phyloP scores from a whole-genome alignment of 2,797 vertebrate genomes.

The Thunnus albacares region DNA sequence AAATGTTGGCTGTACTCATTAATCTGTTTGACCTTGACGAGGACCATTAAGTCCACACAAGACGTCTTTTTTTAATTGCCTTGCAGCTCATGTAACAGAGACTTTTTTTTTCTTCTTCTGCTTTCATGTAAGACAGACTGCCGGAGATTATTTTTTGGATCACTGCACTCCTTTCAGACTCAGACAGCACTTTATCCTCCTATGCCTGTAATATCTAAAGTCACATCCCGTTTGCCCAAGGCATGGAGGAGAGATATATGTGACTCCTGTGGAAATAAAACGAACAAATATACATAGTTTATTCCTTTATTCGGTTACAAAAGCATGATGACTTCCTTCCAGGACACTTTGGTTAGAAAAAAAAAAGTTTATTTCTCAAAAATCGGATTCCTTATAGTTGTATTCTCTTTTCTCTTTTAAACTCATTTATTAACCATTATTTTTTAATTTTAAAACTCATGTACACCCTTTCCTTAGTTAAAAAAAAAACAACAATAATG shows the following conservation, averaged over 20 bases:
- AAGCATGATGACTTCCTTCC: constrained; percentile 85
- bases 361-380: constrained; percentile 74
- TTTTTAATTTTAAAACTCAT: constrained; percentile 65
- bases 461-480: constrained; percentile 66
- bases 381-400: constrained; percentile 63
- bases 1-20: constrained; percentile 15
- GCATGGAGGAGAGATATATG: neutral
- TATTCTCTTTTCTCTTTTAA: constrained; percentile 52
- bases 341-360: constrained; percentile 87
- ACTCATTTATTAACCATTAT: constrained; percentile 55
- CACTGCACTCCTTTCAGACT: constrained; percentile 26
- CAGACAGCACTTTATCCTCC: constrained; percentile 34
- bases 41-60: constrained; percentile 20
- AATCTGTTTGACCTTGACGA: constrained; percentile 10
- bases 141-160: constrained; percentile 49
- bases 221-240: constrained; percentile 32
- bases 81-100: constrained; percentile 15
- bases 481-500: constrained; percentile 64
- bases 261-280: constrained; percentile 39
- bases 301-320: constrained; percentile 86
- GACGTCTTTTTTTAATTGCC: constrained; percentile 31
- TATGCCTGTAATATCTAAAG: constrained; percentile 45
- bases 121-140: constrained; percentile 21
- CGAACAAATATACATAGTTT: constrained; percentile 67
- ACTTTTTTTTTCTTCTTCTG: neutral